phyloP scores from a whole-genome alignment of 1,140 invertebrate genomes.

The Rhagoletis pomonella region DNA sequence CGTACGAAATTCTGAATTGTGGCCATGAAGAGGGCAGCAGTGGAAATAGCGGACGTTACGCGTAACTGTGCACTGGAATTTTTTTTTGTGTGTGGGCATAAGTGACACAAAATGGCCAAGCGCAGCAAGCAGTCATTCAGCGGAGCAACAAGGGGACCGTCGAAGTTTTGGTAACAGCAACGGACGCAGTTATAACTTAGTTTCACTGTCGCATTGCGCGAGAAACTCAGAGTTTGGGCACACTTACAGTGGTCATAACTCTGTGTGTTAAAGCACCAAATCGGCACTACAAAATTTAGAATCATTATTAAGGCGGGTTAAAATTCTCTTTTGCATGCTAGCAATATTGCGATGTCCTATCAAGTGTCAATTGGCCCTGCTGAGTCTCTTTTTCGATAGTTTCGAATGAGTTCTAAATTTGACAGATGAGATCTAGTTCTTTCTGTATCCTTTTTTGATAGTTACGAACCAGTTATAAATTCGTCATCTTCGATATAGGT shows the following conservation, averaged over 20 bases:
- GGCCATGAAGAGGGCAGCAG: neutral
- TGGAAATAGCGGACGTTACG: neutral
- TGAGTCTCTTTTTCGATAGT: too few species aligned
- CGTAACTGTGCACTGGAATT: neutral
- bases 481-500: too few species aligned
- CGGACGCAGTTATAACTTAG: neutral
- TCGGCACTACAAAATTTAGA: neutral
- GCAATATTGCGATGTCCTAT: too few species aligned
- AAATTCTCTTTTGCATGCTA: too few species aligned
- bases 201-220: neutral
- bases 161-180: neutral
- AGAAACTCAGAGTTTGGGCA: neutral
- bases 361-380: too few species aligned
- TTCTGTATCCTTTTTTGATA: too few species aligned
- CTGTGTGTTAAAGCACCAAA: too few species aligned
- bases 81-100: slow-evolving; percentile 6
- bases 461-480: too few species aligned
- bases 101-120: neutral
- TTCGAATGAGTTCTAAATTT: too few species aligned
- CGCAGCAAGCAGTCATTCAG: neutral
- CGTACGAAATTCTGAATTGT: neutral
- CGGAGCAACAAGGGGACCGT: neutral
- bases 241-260: neutral
- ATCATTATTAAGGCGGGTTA: too few species aligned
- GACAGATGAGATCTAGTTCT: too few species aligned